Evolutionary conservation across 2,888 invertebrate species (phyloP).

Genomic region (Melipona beecheii): DNA sequence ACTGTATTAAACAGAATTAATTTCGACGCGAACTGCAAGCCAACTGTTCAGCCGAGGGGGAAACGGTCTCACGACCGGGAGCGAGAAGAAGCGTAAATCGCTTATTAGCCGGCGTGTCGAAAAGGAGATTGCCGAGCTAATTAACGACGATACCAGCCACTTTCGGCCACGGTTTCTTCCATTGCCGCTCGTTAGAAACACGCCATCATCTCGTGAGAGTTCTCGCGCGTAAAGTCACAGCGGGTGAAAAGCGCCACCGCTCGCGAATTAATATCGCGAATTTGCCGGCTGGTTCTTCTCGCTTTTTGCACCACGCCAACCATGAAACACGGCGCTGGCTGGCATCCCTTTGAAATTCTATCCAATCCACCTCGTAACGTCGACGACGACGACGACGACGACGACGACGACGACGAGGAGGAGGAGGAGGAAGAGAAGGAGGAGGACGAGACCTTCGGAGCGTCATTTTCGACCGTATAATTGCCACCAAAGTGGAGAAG

Average conservation of each 20-base stretch:
- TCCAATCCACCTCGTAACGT: slow-evolving; percentile 33
- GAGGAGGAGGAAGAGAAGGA: not conserved
- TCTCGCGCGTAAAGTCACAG: slow-evolving; percentile 7
- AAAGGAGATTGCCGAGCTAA: slow-evolving; percentile 36
- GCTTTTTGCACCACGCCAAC: slow-evolving; percentile 34
- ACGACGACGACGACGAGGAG: no score
- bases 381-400: slow-evolving; percentile 25
- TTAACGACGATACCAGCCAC: slow-evolving; percentile 33
- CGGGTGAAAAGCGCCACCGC: slow-evolving; percentile 18
- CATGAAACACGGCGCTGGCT: slow-evolving; percentile 29
- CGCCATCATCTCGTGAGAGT: slow-evolving; percentile 8
- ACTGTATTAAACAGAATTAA: no score
- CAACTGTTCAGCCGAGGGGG: not conserved
- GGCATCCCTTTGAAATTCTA: slow-evolving; percentile 64
- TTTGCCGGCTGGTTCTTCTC: slow-evolving; percentile 32
- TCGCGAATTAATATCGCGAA: slow-evolving; percentile 54
- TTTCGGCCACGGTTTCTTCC: slow-evolving; percentile 24
- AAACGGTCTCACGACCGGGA: not conserved
- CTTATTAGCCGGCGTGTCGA: slow-evolving; percentile 22
- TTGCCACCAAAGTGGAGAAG: slow-evolving; percentile 37
- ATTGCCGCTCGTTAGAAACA: slow-evolving; percentile 18
- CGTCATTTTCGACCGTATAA: slow-evolving; percentile 43
- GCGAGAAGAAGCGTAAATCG: not conserved
- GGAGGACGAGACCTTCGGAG: slow-evolving; percentile 26
- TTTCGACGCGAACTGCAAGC: no score